Base-by-base conservation (phyloP, 2,888 invertebrate genomes). In the Sarcophaga carnaria region DNA sequence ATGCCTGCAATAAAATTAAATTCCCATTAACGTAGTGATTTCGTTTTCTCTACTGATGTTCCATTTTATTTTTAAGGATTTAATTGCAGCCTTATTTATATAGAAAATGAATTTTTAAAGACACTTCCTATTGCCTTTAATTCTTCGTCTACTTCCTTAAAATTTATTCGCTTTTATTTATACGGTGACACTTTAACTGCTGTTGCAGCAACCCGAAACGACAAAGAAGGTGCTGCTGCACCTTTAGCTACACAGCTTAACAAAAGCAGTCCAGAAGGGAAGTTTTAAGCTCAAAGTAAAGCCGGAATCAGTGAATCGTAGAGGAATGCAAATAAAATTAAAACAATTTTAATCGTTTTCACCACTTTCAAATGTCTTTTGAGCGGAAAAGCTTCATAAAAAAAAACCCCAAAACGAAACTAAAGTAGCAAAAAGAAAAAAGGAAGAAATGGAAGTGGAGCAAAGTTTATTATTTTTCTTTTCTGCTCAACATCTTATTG, bases 301-400 rank as follows among this genome's bases (percentile, higher is more conserved):
- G n/a, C 37, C 37, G 3, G 37, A 37, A 37, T 37, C 62, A 76
- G 25, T 25, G 64, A 76, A 59, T 45, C 70, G 59, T 64, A 82
- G 71, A n/a, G 63, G 74, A 69, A 76, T 71, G 82, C 76, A 82
- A 82, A 82, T 82, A 82, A 82, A 77, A 82, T 77, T 75, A 79
- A 79, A 80, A 84, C 63, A 49, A 78, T 75, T 84, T 84, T 75
- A 84, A 84, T 84, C 83, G 83, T 79, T 84, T 84, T 80, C 79
- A 80, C 79, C 83, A 84, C 79, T 70, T 75, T 83, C 64, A 63
- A 83, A 75, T 75, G 74, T 63, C 69, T 67, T 47, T 47, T 47
- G 22, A 79, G 64, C 74, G 78, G 72, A 83, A 70, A 37, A 37
- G 70, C n/a, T 69, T 20, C 12, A 6, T 1, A 11, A 63, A 49